Percentiles rank a stretch among this genome's conserved stretches.
Conservation (phyloP, 2,113 vertebrate genomes). For the Chauna torquata region DNA sequence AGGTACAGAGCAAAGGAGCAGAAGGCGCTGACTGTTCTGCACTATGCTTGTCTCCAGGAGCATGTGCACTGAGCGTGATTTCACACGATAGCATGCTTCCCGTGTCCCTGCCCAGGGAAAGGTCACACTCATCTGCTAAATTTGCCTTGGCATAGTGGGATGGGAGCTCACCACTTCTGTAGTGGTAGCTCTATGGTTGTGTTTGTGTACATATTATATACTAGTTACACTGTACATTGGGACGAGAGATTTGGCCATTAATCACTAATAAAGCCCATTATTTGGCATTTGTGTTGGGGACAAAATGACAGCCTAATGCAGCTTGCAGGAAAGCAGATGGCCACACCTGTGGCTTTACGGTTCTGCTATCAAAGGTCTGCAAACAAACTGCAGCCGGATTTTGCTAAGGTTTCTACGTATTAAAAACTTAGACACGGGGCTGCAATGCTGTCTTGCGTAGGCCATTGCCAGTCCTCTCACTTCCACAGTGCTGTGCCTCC, state of each 20-base stretch:
- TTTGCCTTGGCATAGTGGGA: neutral
- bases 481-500: neutral
- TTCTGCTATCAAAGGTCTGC: neutral
- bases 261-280: accelerated
- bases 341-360: neutral
- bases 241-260: neutral
- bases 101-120: neutral
- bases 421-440: accelerated
- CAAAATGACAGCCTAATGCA: accelerated
- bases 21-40: neutral
- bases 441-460: neutral
- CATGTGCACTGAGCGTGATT: accelerated
- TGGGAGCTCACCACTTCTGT: neutral
- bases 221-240: accelerated
- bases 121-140: accelerated
- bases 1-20: neutral
- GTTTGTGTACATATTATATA: neutral
- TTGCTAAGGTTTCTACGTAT: neutral
- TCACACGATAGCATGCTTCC: neutral
- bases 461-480: too few relatives aligned
- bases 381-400: neutral
- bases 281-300: neutral
- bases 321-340: accelerated
- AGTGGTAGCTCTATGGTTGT: accelerated
- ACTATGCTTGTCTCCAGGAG: accelerated